These are phyloP conservation scores for Trachurus trachurus DNA, from an alignment of 2,797 vertebrate species.

Conservation along the genomic window DNA sequence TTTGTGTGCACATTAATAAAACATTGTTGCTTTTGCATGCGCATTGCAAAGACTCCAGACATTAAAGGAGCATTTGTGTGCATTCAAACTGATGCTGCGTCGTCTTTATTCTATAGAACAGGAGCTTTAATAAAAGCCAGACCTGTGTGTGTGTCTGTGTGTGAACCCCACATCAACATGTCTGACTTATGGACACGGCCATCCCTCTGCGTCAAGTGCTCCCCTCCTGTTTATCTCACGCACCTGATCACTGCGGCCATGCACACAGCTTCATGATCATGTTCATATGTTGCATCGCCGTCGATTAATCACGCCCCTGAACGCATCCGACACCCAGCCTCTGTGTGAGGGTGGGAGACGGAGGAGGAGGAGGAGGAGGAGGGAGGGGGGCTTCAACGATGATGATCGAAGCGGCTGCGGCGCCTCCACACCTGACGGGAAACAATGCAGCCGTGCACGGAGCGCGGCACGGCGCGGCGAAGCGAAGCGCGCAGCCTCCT, in stretches of 20 bases:
- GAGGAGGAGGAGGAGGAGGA: too few relatives aligned
- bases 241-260: not conserved
- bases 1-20: not conserved
- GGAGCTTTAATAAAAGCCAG: not conserved
- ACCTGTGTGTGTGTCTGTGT: too few relatives aligned
- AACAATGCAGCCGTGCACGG: conserved; percentile 60
- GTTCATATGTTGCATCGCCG: not conserved
- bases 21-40: not conserved
- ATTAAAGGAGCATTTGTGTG: not conserved
- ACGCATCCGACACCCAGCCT: conserved; percentile 12
- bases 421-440: conserved; percentile 60
- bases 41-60: not conserved
- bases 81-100: not conserved
- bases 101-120: too few relatives aligned
- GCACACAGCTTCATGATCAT: too few relatives aligned
- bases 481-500: conserved; percentile 4
- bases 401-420: conserved; percentile 41
- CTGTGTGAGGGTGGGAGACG: too few relatives aligned
- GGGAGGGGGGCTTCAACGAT: not conserved
- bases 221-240: not conserved
- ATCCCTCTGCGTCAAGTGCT: conserved; percentile 55
- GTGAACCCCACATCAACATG: conserved; percentile 5
- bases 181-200: conserved; percentile 26
- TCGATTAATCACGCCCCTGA: conserved; percentile 26
- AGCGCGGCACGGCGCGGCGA: conserved; percentile 4